Conservation (phyloP, 1,140 invertebrate genomes). For the Ylistrum balloti region DNA sequence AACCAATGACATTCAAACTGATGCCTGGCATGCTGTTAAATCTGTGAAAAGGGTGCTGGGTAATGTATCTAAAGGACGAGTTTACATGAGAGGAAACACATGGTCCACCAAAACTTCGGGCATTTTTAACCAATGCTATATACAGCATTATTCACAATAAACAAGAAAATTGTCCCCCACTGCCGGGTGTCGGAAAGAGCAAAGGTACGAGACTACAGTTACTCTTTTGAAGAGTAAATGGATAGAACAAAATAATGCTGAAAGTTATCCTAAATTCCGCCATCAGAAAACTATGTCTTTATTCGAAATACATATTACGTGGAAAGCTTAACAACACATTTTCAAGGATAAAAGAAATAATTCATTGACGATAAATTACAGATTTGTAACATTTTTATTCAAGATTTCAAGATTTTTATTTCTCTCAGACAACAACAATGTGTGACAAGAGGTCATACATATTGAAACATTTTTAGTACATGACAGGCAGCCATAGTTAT, state of each 20-base stretch:
- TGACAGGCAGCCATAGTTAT: too few relatives aligned
- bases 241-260: slow-evolving; percentile 13
- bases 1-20: too few relatives aligned
- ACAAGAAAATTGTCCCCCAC: slow-evolving; percentile 20
- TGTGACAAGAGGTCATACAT: too few relatives aligned
- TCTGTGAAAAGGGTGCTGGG: too few relatives aligned
- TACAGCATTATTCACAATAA: slow-evolving; percentile 41
- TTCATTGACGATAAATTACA: slow-evolving; percentile 47
- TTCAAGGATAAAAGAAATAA: slow-evolving; percentile 54
- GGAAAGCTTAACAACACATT: slow-evolving; percentile 56
- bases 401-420: too few relatives aligned
- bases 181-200: background rate
- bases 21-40: too few relatives aligned
- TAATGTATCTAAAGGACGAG: too few relatives aligned
- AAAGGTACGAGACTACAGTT: slow-evolving; percentile 46
- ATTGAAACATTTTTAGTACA: too few relatives aligned
- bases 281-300: slow-evolving; percentile 45
- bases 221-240: background rate
- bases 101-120: background rate
- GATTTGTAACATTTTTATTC: too few relatives aligned
- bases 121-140: background rate
- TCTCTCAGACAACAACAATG: too few relatives aligned
- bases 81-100: too few relatives aligned
- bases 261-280: background rate
- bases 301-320: slow-evolving; percentile 46